Conservation (phyloP, 2,113 vertebrate species). For the Oenanthe oenanthe region DNA sequence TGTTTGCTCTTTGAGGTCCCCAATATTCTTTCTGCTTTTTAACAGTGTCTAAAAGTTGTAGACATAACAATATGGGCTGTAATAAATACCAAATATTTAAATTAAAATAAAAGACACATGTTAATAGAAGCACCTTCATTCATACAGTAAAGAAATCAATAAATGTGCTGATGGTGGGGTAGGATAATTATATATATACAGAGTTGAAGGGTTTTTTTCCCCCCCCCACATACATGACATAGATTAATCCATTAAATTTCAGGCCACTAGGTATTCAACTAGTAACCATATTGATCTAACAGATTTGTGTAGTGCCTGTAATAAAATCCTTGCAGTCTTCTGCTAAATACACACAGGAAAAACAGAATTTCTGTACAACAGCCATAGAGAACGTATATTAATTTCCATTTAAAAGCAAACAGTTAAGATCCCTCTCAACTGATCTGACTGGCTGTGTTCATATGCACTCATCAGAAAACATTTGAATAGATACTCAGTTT, state of each 20-base stretch:
- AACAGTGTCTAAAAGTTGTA: background rate
- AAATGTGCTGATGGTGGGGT: background rate
- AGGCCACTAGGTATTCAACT: background rate
- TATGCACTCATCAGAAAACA: background rate
- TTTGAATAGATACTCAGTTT: background rate
- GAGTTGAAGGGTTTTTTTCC: background rate
- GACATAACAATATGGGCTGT: background rate
- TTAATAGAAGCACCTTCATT: background rate
- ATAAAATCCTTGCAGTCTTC: background rate
- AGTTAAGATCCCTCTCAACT: background rate
- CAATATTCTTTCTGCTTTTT: background rate
- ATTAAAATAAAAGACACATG: background rate
- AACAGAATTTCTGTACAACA: background rate
- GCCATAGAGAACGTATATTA: background rate
- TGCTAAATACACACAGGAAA: background rate
- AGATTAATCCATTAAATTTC: background rate
- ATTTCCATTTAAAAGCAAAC: conserved; percentile 38
- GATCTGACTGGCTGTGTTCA: background rate
- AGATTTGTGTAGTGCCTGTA: background rate
- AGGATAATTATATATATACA: background rate
- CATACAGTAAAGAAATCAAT: background rate
- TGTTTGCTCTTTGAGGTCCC: background rate
- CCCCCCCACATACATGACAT: fast-evolving
- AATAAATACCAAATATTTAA: conserved; percentile 1
- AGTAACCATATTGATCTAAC: background rate